These are phyloP conservation scores for Sylvilagus floridanus DNA, from an alignment of 2,797 vertebrate genomes.

Conservation along the genomic window DNA sequence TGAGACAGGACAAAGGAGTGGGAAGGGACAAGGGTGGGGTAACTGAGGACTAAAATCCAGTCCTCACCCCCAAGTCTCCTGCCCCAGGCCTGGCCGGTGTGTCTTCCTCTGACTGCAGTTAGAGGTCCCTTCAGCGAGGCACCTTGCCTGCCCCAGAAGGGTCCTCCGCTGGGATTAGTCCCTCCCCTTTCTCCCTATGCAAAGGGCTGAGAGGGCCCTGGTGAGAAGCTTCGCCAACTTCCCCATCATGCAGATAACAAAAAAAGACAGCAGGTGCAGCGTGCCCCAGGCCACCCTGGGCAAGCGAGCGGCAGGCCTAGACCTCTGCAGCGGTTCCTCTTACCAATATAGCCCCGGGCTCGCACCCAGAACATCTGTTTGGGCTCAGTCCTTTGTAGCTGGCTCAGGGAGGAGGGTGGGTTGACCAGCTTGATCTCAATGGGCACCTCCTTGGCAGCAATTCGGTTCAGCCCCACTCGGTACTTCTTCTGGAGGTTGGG, in stretches of 20 bases:
- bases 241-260: background rate
- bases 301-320: background rate
- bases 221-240: background rate
- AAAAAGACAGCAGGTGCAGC: background rate
- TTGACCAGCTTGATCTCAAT: conserved; percentile 95
- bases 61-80: background rate
- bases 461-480: conserved; percentile 90
- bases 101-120: too few species aligned
- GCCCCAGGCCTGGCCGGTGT: too few species aligned
- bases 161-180: background rate
- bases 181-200: background rate
- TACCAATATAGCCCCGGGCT: conserved; percentile 95
- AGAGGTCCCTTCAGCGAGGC: background rate
- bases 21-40: background rate
- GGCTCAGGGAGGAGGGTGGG: conserved; percentile 86
- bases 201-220: background rate
- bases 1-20: too few species aligned
- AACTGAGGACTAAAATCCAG: background rate
- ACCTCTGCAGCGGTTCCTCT: conserved; percentile 55
- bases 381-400: conserved; percentile 86
- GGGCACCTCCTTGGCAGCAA: conserved; percentile 93
- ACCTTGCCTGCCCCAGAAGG: conserved; percentile 33
- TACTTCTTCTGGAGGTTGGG: conserved; percentile 91
- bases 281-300: background rate
- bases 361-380: conserved; percentile 96